Evolutionary conservation across 2,888 invertebrate genomes (phyloP), one percentile per base, ranked within the genome.

Genomic region (Cheiracanthium punctorium): DNA sequence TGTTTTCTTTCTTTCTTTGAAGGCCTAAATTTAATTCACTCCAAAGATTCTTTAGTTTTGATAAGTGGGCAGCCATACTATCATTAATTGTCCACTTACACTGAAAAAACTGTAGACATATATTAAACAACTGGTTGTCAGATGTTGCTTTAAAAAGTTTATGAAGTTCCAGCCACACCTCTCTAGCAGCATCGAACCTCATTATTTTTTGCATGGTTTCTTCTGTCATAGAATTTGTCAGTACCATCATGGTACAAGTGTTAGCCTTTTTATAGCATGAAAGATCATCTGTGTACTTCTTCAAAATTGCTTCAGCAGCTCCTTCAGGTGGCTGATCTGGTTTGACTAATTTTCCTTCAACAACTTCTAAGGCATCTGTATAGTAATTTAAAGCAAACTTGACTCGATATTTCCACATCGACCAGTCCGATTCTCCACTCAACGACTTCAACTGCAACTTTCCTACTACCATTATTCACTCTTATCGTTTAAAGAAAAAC

Each of bases 81-180:
- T 82, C 72, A n/a, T 65, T n/a, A 0, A 0, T 4, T 0, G 28
- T 32, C 76, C 87, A 87, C 10, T 73, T 80, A 20, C 28, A 64
- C 24, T 70, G 73, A 52, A 87, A 87, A 30, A 79, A 82, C 10
- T 87, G 72, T n/a, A 82, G 8, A 52, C 82, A 87, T 1, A 82
- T 87, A 32, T 58, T 76, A 41, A 73, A 77, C 29, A 87, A 24
- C 33, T 77, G 82, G 14, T 76, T 74, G 14, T 87, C 73, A 29
- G 82, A 87, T 1, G 77, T 43, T 0, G 82, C 82, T 69, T 85
- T 80, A 41, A n/a, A 80, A 0, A 85, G 10, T 28, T 74, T 80
- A 48, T 67, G 52, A 1, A 85, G 30, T 30, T 79, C 80, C 8
- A 74, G 17, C 73, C 48, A 79, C 7, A 65, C 37, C 10, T 37